Evolutionary conservation across 2,113 vertebrate genomes (phyloP), one percentile per base, ranked within the genome.

Genomic region (Promerops cafer): DNA sequence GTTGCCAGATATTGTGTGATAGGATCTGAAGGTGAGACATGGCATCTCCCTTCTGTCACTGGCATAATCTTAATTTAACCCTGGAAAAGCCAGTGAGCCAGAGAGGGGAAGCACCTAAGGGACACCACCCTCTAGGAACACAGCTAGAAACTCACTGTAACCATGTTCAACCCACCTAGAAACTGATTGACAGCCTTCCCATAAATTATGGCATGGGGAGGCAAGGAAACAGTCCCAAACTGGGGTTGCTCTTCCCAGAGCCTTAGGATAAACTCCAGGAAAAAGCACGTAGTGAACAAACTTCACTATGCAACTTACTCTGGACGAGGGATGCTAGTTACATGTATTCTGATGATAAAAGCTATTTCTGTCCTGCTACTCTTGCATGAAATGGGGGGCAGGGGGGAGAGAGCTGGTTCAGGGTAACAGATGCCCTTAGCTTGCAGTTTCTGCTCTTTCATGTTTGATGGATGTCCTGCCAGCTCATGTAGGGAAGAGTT

Each of bases 381-480:
- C 30, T 90, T 92, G 40, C 79, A 75, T 78, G 53, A 90, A 87
- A 69, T 3, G 4, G 56, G 7, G 10, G 9, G 5, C 5, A 7
- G 4, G 28, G 35, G 8, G 8, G 7, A 15, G 83, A 87, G 68
- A 72, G 54, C 30, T 84, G n/a, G 9, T 79, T 91, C 49, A 75
- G 90, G 60, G 89, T 89, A 89, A 71, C 71, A 93, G 79, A 78
- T 3, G 2, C 64, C 72, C 90, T 87, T 94, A 96, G 90, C 61
- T 75, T 94, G 90, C 90, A 96, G 76, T 90, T 96, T 95, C 76
- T 93, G 60, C 54, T 93, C 90, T 96, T 97, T 95, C 83, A 96
- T 95, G 88, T 96, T 92, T 96, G 92, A 96, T 90, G 69, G 83
- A 97, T 97, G 79, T 90, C 44, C 71, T 96, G 86, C 60, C 88